Conservation (phyloP, 2,113 vertebrate species). For the Geococcyx californianus region DNA sequence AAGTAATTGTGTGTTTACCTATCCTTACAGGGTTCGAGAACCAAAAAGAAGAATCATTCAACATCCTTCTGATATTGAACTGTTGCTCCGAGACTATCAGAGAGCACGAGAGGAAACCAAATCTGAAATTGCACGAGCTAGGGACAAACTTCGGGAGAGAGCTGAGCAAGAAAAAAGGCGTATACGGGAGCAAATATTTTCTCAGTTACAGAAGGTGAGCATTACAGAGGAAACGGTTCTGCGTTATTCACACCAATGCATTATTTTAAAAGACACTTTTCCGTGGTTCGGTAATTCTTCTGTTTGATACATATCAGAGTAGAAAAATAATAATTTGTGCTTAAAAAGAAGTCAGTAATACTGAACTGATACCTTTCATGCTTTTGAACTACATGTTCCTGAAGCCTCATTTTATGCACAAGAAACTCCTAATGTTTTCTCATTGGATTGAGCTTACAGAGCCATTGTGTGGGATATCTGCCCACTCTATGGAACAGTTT, state of each 20-base stretch:
- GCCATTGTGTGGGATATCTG: not conserved
- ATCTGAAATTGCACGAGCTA: slow-evolving; percentile 88
- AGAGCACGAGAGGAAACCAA: slow-evolving; percentile 89
- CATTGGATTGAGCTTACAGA: not conserved
- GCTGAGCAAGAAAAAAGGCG: slow-evolving; percentile 88
- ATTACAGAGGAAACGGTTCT: accelerated
- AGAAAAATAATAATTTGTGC: not conserved
- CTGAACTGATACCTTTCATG: not conserved
- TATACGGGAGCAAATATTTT: slow-evolving; percentile 82
- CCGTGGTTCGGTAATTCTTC: not conserved
- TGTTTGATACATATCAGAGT: not conserved
- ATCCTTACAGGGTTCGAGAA: slow-evolving; percentile 74
- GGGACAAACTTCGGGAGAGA: slow-evolving; percentile 84
- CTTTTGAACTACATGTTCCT: not conserved
- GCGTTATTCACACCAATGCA: not conserved
- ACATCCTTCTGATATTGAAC: slow-evolving; percentile 85
- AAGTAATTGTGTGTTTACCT: not conserved
- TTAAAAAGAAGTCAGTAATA: not conserved
- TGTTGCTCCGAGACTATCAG: slow-evolving; percentile 86
- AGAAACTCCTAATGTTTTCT: not conserved
- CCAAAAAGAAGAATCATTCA: slow-evolving; percentile 62
- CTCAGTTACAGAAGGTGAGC: slow-evolving; percentile 81
- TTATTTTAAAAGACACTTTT: not conserved
- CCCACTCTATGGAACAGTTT: not conserved
- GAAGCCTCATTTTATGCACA: not conserved